These are phyloP conservation scores for Mactromeris polynyma DNA, from an alignment of 2,888 invertebrate species.

Conservation along the genomic window DNA sequence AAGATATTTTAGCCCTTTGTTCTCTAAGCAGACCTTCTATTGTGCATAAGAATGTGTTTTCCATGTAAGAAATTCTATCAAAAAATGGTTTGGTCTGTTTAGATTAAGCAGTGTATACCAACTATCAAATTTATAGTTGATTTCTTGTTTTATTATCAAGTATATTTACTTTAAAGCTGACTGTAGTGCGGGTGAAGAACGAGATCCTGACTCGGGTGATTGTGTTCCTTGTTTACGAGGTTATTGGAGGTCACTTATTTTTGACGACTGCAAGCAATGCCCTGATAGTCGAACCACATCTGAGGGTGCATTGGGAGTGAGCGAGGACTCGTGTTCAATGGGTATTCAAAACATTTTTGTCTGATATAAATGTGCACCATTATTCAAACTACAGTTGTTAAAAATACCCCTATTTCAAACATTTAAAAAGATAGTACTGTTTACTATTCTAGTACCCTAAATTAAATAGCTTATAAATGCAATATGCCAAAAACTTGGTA, in stretches of 20 bases:
- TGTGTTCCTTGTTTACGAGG: slow-evolving; percentile 89
- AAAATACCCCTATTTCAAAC: no score
- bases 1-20: neutral
- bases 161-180: slow-evolving; percentile 37
- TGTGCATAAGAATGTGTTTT: neutral
- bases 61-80: neutral
- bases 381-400: no score
- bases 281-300: slow-evolving; percentile 44
- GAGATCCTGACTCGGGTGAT: slow-evolving; percentile 48
- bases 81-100: neutral
- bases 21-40: neutral
- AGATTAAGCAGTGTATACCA: no score
- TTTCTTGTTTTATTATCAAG: neutral
- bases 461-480: no score
- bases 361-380: no score
- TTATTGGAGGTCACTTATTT: slow-evolving; percentile 96
- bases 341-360: no score
- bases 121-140: neutral
- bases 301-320: slow-evolving; percentile 11
- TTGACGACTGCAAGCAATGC: slow-evolving; percentile 90
- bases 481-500: no score
- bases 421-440: no score
- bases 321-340: slow-evolving; percentile 36
- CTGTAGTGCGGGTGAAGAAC: slow-evolving; percentile 68
- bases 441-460: no score